A percentile compares a stretch with the other conserved stretches of the same genome.
phyloP scores from a whole-genome alignment of 2,888 invertebrate genomes.

The Scaptomyza tumidula region DNA sequence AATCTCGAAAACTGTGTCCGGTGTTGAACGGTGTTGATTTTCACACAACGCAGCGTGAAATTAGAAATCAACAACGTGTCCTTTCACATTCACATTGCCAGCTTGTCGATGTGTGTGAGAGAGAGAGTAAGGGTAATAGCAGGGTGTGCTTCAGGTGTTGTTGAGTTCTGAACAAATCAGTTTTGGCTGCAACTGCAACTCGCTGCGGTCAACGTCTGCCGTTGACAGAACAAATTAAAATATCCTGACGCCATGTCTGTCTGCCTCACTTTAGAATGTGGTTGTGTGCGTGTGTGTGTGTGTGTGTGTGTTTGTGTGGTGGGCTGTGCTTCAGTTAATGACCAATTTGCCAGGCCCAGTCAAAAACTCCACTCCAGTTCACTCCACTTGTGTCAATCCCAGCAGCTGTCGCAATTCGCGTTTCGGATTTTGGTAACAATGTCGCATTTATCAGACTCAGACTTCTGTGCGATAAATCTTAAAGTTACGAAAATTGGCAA shows the following conservation, averaged over 20 bases:
- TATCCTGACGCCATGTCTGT: constrained; percentile 66
- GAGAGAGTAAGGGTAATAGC: neutral
- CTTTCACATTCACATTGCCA: constrained; percentile 29
- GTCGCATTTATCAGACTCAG: constrained; percentile 57
- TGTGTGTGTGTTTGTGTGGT: constrained; percentile 8
- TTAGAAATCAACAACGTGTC: constrained; percentile 78
- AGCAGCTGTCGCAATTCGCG: constrained; percentile 77
- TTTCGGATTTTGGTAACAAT: constrained; percentile 60
- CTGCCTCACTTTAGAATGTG: constrained; percentile 15
- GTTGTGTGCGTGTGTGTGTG: neutral
- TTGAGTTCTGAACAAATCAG: constrained; percentile 47
- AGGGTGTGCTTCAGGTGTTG: constrained; percentile 64
- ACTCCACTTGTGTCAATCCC: constrained; percentile 15
- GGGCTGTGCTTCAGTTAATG: constrained; percentile 69
- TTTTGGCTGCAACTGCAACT: constrained; percentile 46
- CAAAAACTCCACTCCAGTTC: constrained; percentile 26
- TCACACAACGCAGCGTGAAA: constrained; percentile 81
- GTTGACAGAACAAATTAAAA: constrained; percentile 82
- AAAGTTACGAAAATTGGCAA: constrained; percentile 68
- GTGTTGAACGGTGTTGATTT: constrained; percentile 74
- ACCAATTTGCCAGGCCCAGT: constrained; percentile 70
- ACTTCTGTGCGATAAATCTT: constrained; percentile 68
- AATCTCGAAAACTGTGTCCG: constrained; percentile 9
- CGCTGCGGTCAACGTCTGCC: constrained; percentile 63
- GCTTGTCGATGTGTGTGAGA: constrained; percentile 2